Conservation (phyloP, 1,140 invertebrate species). For the Apis laboriosa region DNA sequence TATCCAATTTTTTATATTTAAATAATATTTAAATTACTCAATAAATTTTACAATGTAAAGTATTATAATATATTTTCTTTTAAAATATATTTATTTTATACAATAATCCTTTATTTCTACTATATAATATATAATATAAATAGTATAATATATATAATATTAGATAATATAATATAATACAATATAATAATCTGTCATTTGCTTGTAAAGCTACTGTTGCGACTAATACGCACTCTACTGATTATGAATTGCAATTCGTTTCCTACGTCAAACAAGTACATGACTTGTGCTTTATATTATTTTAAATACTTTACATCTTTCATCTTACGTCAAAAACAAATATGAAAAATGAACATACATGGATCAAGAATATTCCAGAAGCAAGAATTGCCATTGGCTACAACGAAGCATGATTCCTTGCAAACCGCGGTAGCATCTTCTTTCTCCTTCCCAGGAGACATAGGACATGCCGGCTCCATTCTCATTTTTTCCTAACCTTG, state of each 20-base stretch:
- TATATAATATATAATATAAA: not conserved
- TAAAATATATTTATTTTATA: not conserved
- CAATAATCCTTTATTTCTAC: not conserved
- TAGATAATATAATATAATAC: no score
- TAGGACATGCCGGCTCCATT: constrained; percentile 58
- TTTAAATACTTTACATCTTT: no score
- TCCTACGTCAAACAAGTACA: not conserved
- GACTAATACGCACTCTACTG: not conserved
- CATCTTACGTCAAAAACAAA: not conserved
- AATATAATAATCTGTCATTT: not conserved
- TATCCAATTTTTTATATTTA: not conserved
- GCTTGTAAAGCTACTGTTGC: not conserved
- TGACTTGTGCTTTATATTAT: not conserved
- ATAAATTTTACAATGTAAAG: not conserved
- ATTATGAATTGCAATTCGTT: not conserved
- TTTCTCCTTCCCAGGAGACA: constrained; percentile 51
- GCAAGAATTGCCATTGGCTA: constrained; percentile 66
- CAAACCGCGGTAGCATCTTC: constrained; percentile 58
- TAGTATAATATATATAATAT: no score
- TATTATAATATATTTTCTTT: not conserved
- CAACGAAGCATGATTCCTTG: constrained; percentile 58
- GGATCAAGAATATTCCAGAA: constrained; percentile 77
- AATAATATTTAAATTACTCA: no score
- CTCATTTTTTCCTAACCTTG: constrained; percentile 59
- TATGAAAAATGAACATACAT: constrained; percentile 64